Evolutionary conservation across 2,888 invertebrate species (phyloP).

Genomic region (Sinotaia quadrata): DNA sequence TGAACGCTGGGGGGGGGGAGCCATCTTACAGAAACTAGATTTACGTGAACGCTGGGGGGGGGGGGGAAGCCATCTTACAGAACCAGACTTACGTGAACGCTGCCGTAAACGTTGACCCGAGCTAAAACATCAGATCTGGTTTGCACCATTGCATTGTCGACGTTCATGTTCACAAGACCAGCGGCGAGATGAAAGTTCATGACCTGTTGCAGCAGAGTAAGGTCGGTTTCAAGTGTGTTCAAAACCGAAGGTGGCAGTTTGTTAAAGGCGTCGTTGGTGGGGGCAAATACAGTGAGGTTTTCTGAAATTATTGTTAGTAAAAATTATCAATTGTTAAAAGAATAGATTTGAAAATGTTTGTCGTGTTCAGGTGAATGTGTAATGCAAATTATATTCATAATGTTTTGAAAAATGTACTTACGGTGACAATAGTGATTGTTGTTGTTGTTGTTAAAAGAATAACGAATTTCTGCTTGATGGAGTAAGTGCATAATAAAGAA

Average conservation of each 20-base stretch:
- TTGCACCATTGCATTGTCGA: conserved; percentile 1
- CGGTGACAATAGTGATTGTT: no score
- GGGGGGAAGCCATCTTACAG: no score
- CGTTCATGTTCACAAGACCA: conserved; percentile 28
- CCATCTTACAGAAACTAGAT: background rate
- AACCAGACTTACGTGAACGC: background rate
- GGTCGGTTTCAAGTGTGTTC: conserved; percentile 39
- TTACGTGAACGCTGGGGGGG: background rate
- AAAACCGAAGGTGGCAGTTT: conserved; percentile 37
- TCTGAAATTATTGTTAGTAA: background rate
- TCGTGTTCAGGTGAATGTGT: no score
- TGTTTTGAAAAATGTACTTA: no score
- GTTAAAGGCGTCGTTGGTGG: conserved; percentile 46
- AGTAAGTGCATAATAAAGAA: no score
- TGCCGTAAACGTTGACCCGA: conserved; percentile 3
- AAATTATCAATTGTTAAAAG: no score
- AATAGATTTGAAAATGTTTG: no score
- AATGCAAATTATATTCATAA: no score
- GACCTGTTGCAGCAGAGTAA: conserved; percentile 38
- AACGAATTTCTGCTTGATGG: no score
- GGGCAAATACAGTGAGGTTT: conserved; percentile 45
- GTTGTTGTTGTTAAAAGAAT: no score
- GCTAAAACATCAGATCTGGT: background rate
- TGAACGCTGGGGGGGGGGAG: no score
- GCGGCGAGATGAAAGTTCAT: conserved; percentile 41